phyloP scores from a whole-genome alignment of 2,113 vertebrate species.

The Gambusia holbrooki region DNA sequence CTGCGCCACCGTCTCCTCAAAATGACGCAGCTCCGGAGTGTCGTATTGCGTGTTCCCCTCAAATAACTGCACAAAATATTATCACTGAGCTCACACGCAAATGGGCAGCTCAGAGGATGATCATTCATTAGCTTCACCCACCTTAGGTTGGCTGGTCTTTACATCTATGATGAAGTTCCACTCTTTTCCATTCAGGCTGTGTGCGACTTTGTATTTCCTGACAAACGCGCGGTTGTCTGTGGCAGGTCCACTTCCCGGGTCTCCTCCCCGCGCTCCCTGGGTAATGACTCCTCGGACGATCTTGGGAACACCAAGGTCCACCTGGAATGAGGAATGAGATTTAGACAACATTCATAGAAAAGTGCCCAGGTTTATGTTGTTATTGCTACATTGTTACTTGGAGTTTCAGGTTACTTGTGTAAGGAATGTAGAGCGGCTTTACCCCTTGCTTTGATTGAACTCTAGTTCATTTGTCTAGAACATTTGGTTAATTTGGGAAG shows the following conservation, averaged over 20 bases:
- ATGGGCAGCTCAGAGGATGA: neutral
- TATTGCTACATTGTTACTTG: too few relatives aligned
- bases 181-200: slow-evolving; percentile 89
- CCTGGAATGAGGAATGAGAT: slow-evolving; percentile 54
- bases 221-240: slow-evolving; percentile 92
- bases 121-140: slow-evolving; percentile 56
- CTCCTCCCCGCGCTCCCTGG: slow-evolving; percentile 92
- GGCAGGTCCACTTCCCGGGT: slow-evolving; percentile 75
- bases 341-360: neutral
- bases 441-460: too few relatives aligned
- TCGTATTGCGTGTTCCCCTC: slow-evolving; percentile 98
- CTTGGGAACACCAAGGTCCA: slow-evolving; percentile 88
- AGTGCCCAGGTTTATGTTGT: too few relatives aligned
- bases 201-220: slow-evolving; percentile 92
- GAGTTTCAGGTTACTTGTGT: too few relatives aligned
- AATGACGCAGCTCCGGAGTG: slow-evolving; percentile 92
- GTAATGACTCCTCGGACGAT: slow-evolving; percentile 90
- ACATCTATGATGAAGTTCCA: slow-evolving; percentile 92
- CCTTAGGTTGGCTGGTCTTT: slow-evolving; percentile 91
- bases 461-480: too few relatives aligned
- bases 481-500: too few relatives aligned
- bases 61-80: slow-evolving; percentile 83
- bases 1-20: slow-evolving; percentile 88
- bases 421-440: too few relatives aligned
- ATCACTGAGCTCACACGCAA: neutral